These are phyloP conservation scores for Urocitellus parryii DNA, from an alignment of 2,113 vertebrate species.

Conservation along the genomic window DNA sequence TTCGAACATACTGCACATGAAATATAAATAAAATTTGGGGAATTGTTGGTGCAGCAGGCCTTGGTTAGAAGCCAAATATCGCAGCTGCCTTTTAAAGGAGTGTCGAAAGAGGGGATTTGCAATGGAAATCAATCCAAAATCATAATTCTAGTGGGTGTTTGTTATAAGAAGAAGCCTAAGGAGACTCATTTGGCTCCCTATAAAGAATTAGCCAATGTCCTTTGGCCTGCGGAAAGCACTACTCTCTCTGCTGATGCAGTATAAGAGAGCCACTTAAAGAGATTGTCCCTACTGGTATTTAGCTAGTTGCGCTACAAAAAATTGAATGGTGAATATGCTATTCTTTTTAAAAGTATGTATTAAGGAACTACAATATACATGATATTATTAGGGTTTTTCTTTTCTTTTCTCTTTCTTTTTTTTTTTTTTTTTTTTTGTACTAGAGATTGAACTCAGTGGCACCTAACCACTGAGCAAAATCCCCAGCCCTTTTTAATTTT, in stretches of 20 bases:
- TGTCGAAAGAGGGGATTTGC: conserved; percentile 70
- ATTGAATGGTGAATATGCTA: conserved; percentile 35
- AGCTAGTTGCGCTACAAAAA: neutral
- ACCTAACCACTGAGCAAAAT: neutral
- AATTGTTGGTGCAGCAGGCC: conserved; percentile 71
- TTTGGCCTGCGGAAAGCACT: neutral
- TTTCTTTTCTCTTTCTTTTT: too few relatives aligned
- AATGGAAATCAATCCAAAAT: conserved; percentile 75
- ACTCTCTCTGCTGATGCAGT: neutral
- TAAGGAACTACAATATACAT: neutral
- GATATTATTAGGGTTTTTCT: neutral
- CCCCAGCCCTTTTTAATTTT: neutral
- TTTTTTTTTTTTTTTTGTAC: neutral
- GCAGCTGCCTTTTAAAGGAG: conserved; percentile 78
- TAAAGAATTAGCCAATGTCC: conserved; percentile 69
- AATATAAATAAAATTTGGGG: conserved; percentile 81
- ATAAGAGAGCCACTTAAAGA: conserved; percentile 51
- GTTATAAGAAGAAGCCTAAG: conserved; percentile 65
- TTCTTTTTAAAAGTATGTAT: conserved; percentile 46
- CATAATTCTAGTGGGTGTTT: conserved; percentile 62
- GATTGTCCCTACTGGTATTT: conserved; percentile 16
- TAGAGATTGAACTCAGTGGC: neutral
- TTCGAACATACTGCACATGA: conserved; percentile 70
- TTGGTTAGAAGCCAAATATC: conserved; percentile 75
- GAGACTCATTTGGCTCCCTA: conserved; percentile 64